Conservation (phyloP, 2,888 invertebrate genomes). For the Scaptomyza reducta region DNA sequence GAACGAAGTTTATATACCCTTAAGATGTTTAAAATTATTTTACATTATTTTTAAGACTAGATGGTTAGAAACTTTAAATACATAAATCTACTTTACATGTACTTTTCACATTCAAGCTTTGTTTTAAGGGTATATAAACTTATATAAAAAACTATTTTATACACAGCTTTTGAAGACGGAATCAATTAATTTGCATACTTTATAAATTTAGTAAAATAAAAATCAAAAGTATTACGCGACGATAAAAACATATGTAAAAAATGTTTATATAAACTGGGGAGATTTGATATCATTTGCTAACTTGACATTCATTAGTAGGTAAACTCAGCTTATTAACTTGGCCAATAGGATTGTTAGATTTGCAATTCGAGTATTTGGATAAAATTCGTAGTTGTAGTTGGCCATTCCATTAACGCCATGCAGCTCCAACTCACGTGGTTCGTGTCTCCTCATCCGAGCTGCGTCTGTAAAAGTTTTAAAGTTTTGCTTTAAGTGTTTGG, state of each 20-base stretch:
- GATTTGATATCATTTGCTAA: constrained; percentile 10
- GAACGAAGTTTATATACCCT: constrained; percentile 21
- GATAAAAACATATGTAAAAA: constrained; percentile 10
- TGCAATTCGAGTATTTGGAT: constrained; percentile 52
- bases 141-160: constrained; percentile 14
- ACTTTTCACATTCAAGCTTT: background rate
- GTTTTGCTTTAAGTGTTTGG: background rate
- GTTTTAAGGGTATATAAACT: constrained; percentile 13
- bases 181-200: constrained; percentile 31
- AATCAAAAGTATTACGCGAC: constrained; percentile 5
- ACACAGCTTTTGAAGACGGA: constrained; percentile 41
- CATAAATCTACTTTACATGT: background rate
- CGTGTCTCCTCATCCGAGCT: constrained; percentile 83
- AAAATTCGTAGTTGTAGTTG: constrained; percentile 51
- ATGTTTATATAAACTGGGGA: constrained; percentile 4
- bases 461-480: constrained; percentile 70
- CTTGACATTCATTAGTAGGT: constrained; percentile 32
- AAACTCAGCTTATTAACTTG: constrained; percentile 26
- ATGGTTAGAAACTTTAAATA: background rate
- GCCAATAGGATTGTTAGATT: constrained; percentile 49
- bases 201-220: constrained; percentile 21
- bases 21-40: background rate
- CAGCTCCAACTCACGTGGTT: constrained; percentile 81
- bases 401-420: constrained; percentile 14
- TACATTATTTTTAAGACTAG: constrained; percentile 1